Conservation (phyloP, 2,113 vertebrate genomes). For the Pitta sordida region DNA sequence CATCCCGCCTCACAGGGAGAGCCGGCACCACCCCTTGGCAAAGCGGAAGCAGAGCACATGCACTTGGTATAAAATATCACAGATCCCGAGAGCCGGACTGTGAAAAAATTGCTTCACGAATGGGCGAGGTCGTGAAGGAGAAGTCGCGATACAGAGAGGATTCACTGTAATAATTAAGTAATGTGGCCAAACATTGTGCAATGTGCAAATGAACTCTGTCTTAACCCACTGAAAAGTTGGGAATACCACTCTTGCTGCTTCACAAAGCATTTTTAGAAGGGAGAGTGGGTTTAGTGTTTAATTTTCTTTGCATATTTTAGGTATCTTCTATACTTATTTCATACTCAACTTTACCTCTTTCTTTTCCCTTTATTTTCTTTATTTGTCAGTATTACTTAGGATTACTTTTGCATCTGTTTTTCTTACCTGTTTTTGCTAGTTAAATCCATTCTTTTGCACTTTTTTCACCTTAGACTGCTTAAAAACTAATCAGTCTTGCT, state of each 20-base stretch:
- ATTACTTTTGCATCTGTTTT: neutral
- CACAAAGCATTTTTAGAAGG: neutral
- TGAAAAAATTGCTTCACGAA: no score
- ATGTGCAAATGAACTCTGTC: neutral
- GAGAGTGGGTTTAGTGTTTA: neutral
- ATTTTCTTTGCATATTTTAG: neutral
- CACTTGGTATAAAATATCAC: no score
- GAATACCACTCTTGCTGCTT: neutral
- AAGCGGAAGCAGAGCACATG: no score
- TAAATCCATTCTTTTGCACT: neutral
- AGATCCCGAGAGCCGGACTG: no score
- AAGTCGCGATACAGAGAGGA: no score
- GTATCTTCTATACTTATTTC: neutral
- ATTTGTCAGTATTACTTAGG: neutral
- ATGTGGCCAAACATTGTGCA: neutral
- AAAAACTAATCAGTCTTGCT: neutral
- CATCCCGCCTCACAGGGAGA: no score
- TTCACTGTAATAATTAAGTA: neutral
- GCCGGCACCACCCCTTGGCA: no score
- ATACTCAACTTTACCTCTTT: neutral
- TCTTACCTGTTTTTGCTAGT: neutral
- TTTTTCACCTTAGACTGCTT: neutral
- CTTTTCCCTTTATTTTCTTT: neutral
- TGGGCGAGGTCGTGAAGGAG: no score
- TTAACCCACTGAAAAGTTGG: neutral